Evolutionary conservation across 2,888 invertebrate genomes (phyloP).

Genomic region (Dynastes tityus): DNA sequence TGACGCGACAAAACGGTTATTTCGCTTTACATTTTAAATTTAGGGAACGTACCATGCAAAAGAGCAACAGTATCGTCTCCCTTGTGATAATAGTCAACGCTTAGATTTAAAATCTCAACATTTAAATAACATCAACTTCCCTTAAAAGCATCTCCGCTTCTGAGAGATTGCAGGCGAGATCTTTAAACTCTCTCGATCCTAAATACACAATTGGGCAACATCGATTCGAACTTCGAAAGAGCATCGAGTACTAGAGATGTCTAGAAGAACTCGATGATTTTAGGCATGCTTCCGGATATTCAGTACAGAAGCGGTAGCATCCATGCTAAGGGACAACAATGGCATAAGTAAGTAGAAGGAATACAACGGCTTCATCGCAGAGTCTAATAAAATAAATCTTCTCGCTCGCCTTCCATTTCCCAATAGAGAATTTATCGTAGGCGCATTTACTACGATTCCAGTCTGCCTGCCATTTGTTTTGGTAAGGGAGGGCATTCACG

Average conservation of each 20-base stretch:
- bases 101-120: background rate
- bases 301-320: background rate
- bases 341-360: background rate
- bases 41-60: no score
- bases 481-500: background rate
- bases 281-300: no score
- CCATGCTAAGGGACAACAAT: background rate
- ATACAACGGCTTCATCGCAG: background rate
- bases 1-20: no score
- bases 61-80: no score
- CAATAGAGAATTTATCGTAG: background rate
- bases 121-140: background rate
- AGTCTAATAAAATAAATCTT: conserved; percentile 4
- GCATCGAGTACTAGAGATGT: no score
- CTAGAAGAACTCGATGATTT: no score
- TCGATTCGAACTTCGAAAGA: background rate
- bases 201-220: background rate
- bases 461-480: background rate
- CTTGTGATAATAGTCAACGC: no score
- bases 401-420: conserved; percentile 1
- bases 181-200: background rate
- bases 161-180: background rate
- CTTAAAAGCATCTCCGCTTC: background rate
- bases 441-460: background rate
- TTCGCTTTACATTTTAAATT: no score